These are phyloP conservation scores for Notiomystis cincta DNA, from an alignment of 2,113 vertebrate genomes.

Conservation along the genomic window DNA sequence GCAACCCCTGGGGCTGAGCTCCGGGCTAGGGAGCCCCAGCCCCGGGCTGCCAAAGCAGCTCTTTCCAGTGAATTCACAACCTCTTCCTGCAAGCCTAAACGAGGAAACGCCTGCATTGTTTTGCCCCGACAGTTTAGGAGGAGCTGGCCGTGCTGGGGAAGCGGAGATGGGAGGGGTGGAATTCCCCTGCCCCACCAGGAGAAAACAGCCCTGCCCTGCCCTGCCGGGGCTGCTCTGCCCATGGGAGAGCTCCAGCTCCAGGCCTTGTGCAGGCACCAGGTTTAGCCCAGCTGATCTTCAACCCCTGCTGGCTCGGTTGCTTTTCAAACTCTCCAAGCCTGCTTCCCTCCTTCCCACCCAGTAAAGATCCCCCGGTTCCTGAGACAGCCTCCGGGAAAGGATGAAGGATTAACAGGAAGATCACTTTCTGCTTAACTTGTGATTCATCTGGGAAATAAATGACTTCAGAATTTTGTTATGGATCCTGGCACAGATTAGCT, in stretches of 20 bases:
- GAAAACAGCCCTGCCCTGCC: background rate
- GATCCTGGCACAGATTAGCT: background rate
- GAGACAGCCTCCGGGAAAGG: background rate
- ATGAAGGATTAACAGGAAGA: background rate
- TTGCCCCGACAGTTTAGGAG: rapidly evolving
- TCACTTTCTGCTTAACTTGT: background rate
- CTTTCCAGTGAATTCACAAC: background rate
- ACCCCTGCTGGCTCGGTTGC: background rate
- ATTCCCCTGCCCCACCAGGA: constrained; percentile 17
- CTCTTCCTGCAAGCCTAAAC: background rate
- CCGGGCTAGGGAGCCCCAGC: rapidly evolving
- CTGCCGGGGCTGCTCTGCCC: background rate
- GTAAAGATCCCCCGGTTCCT: background rate
- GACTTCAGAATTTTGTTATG: background rate
- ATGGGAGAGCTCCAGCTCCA: background rate
- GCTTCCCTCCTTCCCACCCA: background rate
- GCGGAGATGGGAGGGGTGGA: background rate
- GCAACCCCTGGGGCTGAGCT: rapidly evolving
- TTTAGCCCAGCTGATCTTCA: background rate
- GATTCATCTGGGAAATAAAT: background rate
- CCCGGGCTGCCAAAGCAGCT: background rate
- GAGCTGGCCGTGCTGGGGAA: background rate
- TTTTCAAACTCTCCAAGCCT: background rate
- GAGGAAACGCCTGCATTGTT: background rate
- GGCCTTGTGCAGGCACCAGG: background rate